Evolutionary conservation across 2,888 invertebrate genomes (phyloP), one percentile per base, ranked within the genome.

Genomic region (Eristalinus sepulchralis): DNA sequence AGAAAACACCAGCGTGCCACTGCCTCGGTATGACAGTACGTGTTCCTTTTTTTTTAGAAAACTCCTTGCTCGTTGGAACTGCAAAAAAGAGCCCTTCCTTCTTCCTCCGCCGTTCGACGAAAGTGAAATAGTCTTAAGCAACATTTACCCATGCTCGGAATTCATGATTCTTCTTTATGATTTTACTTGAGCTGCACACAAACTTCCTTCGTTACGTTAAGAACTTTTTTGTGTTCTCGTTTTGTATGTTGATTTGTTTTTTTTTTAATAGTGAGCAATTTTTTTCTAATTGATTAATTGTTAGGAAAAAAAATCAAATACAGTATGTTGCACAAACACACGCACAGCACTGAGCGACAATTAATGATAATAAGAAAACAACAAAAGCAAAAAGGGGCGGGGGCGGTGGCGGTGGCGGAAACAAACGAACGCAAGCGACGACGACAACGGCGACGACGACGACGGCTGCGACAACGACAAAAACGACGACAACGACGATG

Each of bases 71-170:
- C 57, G 47, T 47, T 47, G n/a, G 59, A 33, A 57, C 64, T 36
- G 22, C 57, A 24, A 11, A 22, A 57, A 57, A 24, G 6, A 13
- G 13, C 22, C 76, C 33, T 47, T 76, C 34, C 22, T 55, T 53
- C 71, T 72, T 57, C 57, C 57, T 57, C 1, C n/a, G 39, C 24
- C 53, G 67, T 62, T 72, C 62, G 33, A 72, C 57, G 53, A 33
- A 72, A 60, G 59, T 67, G 59, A 57, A 63, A 55, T 39, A 63
- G 66, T 79, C 63, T 72, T 55, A 76, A 62, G 33, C 73, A 33
- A 81, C 80, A 88, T 89, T 90, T 92, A 93, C 92, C 92, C 92
- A 91, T 92, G 92, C 90, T 92, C 92, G 84, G 92, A 92, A 90
- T 92, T 93, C 92, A 93, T 93, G 86, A 79, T 79, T 86, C 66